Base-by-base conservation (phyloP, 92 coral and sea anemone genomes). In the Phymanthus crucifer region DNA sequence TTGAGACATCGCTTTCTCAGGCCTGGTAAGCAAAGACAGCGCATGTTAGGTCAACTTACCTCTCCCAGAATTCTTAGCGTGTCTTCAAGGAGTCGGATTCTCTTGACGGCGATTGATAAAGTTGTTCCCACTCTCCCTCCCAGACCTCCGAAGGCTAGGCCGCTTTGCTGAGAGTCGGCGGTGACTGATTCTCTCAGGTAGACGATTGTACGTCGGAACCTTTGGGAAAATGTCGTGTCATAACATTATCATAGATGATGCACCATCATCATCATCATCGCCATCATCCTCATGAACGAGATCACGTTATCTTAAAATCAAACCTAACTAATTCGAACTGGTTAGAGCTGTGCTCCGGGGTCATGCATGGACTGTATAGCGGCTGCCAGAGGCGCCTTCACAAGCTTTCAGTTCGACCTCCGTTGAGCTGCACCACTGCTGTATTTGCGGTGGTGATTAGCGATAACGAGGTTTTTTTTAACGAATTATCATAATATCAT, bases 41-140 rank as follows among this genome's bases (percentile, higher is more conserved):
- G n/a, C n/a, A n/a, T n/a, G n/a, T n/a, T n/a, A n/a, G 18, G 48
- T 43, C 48, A 10, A 40, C 73, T 78, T 87, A 93, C 98, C 86
- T 93, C 98, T 72, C 95, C 95, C 36, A 93, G 93, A 83, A 93
- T 84, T 45, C 93, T 91, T 7, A 93, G 91, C 66, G 95, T 86
- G 58, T 91, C 94, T 47, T 88, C 98, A 32, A 88, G 83, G 40
- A 93, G 85, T 54, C 90, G 91, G 45, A 78, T 68, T 40, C 98
- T 84, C 72, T 91, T 91, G 33, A 93, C 91, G 9, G 93, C 80
- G 81, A 93, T 83, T 0, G 98, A 88, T n/a, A 93, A 90, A 29
- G 95, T 89, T 43, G 95, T 86, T 33, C 98, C 95, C 27, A 91
- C 93, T 75, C 98, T 88, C 71, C 89, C 91, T 19, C 89, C 90